Base-by-base conservation (phyloP, 2,888 invertebrate species). In the Rapana venosa region DNA sequence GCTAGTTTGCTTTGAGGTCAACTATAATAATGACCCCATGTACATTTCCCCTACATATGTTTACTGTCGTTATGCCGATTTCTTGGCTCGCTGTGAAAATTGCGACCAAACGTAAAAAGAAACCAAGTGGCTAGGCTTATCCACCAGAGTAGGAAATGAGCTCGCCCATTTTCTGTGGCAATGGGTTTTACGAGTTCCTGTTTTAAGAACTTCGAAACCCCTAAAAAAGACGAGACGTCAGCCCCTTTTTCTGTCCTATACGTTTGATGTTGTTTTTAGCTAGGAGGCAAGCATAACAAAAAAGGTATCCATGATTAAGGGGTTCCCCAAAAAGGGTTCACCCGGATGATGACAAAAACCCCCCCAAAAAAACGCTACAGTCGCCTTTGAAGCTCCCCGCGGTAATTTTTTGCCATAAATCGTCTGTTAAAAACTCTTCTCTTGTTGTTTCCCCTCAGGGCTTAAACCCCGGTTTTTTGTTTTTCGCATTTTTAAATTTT, bases 331-430 rank as follows among this genome's bases (percentile, higher is more conserved):
- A 94, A 91, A 94, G 94, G 56, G 94, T 94, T 58, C 94, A 94
- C 92, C 94, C 94, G 99, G 99, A 92, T 99, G 98, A 97, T 99
- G 94, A 98, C 98, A 91, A 99, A 99, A 97, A 99, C 99, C 91
- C 99, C 99, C 94, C 99, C 99, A 91, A 97, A 98, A 91, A 98
- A 98, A 97, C 97, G 98, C 91, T 94, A 92, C 92, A 93, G 87
- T 93, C 94, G 13, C 93, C 95, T 6, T 94, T 95, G 94, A 94
- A 94, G 92, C 94, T 98, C 97, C 97, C 98, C 97, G 98, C 98
- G 96, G 99, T 99, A 97, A 98, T n/a, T 98, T 87, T 87, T 32
- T 15, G 35, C 70, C 30, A 70, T 35, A n/a, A 4, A n/a, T 83
- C 77, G 32, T 32, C 77, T 79, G 77, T 32, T 35, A 13, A 17